Evolutionary conservation across 2,113 vertebrate genomes (phyloP).

Genomic region (Peromyscus maniculatus): DNA sequence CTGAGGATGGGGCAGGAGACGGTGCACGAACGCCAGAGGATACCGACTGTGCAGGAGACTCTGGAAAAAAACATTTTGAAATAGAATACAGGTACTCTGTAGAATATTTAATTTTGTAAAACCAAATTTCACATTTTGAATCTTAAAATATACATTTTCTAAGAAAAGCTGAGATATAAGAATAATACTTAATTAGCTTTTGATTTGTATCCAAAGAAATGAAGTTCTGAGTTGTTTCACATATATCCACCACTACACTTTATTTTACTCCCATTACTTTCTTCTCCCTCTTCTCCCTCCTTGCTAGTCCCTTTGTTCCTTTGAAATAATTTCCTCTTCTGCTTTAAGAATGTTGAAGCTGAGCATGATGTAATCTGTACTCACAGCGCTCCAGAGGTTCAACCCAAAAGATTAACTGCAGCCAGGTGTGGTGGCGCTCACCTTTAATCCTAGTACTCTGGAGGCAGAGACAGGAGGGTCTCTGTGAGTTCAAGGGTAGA

Average conservation of each 20-base stretch:
- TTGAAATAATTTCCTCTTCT: not conserved
- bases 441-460: not conserved
- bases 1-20: conserved; percentile 94
- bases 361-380: not conserved
- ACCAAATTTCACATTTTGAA: conserved; percentile 51
- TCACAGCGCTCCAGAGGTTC: not conserved
- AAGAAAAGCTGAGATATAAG: conserved; percentile 26
- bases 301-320: not conserved
- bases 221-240: not conserved
- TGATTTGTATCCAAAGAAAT: not conserved
- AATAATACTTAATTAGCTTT: not conserved
- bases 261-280: not conserved
- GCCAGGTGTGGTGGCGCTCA: too few relatives aligned
- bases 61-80: conserved; percentile 81
- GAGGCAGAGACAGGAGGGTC: not conserved
- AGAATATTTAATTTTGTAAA: conserved; percentile 40
- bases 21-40: conserved; percentile 95
- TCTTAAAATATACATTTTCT: conserved; percentile 31
- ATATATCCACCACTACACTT: not conserved
- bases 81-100: conserved; percentile 35
- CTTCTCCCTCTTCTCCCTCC: not conserved
- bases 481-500: not conserved
- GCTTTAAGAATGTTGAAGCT: not conserved
- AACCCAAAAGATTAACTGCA: not conserved
- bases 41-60: conserved; percentile 94